A percentile compares a stretch with the other conserved stretches of the same genome.
Conservation (phyloP, 92 coral and sea anemone species). For the Phenganax stokvisi region DNA sequence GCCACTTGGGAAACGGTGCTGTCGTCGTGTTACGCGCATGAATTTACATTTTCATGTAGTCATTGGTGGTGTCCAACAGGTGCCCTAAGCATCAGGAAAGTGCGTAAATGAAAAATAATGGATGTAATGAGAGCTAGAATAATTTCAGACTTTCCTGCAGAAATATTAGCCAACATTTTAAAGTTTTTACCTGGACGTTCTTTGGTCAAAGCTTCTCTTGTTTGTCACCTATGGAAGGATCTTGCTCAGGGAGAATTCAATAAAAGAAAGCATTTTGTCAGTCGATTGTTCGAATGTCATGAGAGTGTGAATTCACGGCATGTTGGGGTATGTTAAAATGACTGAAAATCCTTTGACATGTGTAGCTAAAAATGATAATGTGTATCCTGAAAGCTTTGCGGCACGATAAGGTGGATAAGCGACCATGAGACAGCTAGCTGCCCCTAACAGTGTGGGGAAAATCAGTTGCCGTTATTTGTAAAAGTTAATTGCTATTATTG, state of each 20-base stretch:
- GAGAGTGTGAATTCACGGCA: not conserved
- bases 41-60: no score
- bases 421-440: no score
- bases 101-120: not conserved
- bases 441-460: no score
- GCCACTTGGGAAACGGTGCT: not conserved
- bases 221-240: constrained; percentile 82
- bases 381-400: no score
- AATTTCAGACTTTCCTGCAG: constrained; percentile 45
- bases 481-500: no score
- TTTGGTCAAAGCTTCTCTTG: constrained; percentile 60
- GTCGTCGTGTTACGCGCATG: no score
- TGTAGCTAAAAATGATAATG: no score
- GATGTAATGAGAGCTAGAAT: not conserved
- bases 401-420: no score
- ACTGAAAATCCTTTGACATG: no score
- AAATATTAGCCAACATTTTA: constrained; percentile 71
- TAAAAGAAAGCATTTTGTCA: constrained; percentile 16
- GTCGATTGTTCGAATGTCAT: constrained; percentile 12
- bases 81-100: no score
- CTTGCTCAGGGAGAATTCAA: constrained; percentile 51
- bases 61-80: no score
- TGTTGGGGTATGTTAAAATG: not conserved
- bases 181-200: constrained; percentile 77
- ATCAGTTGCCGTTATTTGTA: no score